phyloP scores from a whole-genome alignment of 1,140 invertebrate genomes.

The Hormaphis cornu region DNA sequence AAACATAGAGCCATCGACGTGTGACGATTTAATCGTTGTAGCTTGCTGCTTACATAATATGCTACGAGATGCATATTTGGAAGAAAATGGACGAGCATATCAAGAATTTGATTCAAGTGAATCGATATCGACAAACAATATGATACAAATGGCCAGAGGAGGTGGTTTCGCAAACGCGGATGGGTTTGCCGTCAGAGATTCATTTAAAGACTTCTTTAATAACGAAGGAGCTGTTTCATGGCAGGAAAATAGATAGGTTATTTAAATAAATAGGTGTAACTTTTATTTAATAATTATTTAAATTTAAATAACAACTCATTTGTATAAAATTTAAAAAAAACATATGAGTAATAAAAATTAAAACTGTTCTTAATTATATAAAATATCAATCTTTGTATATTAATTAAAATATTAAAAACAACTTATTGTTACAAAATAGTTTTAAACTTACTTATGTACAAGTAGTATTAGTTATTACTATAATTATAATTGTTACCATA shows the following conservation, averaged over 20 bases:
- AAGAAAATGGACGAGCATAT: neutral
- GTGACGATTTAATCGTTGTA: slow-evolving; percentile 23
- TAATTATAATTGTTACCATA: neutral
- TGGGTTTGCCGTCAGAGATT: neutral
- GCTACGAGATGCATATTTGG: neutral
- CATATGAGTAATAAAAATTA: neutral
- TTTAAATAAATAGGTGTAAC: neutral
- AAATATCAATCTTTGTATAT: neutral
- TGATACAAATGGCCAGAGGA: neutral
- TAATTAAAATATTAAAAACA: neutral
- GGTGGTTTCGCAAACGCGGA: neutral
- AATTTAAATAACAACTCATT: neutral
- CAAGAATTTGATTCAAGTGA: neutral
- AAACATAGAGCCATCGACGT: slow-evolving; percentile 33
- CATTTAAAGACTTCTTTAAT: neutral
- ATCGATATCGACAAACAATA: neutral
- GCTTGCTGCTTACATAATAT: slow-evolving; percentile 27
- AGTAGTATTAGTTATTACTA: neutral
- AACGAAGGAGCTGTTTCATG: neutral
- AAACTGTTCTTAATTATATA: neutral
- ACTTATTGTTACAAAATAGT: neutral
- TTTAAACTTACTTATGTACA: too few relatives aligned
- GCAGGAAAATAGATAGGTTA: neutral
- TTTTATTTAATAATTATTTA: neutral
- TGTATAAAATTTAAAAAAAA: neutral